Percentiles rank a stretch among this genome's conserved stretches.
Conservation (phyloP, 2,113 vertebrate species). For the Mustela nigripes region DNA sequence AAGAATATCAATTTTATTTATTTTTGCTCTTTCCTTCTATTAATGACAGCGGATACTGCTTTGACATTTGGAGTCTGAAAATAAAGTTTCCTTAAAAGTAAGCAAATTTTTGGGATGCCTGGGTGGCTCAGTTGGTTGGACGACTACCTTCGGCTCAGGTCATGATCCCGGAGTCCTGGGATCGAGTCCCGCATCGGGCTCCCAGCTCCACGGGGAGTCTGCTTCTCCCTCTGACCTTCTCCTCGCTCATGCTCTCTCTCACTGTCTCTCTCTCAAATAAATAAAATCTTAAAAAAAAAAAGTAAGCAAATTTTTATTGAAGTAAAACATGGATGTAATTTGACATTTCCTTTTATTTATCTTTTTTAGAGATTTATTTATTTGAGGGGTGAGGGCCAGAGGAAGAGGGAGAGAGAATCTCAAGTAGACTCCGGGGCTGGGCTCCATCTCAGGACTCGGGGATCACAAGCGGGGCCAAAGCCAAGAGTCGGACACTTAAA, state of each 20-base stretch:
- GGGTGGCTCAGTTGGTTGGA: no score
- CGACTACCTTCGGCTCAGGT: no score
- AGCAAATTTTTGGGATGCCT: neutral
- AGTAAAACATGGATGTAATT: neutral
- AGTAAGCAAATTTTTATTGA: neutral
- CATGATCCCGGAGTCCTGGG: no score
- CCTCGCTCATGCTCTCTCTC: no score
- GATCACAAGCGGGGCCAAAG: neutral
- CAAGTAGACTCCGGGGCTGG: neutral
- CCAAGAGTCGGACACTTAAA: neutral
- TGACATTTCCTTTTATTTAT: neutral
- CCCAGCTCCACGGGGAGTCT: no score
- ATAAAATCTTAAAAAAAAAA: neutral
- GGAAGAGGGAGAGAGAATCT: neutral
- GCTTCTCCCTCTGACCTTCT: no score
- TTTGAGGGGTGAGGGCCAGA: neutral
- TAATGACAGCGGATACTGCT: neutral
- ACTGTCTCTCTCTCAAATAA: no score
- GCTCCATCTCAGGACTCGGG: neutral
- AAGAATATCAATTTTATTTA: neutral
- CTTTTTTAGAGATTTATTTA: neutral
- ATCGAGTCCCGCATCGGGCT: no score
- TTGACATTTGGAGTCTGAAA: slow-evolving; percentile 10
- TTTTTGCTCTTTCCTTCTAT: neutral
- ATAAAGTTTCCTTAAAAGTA: neutral